These are phyloP conservation scores for Maconellicoccus hirsutus DNA, from an alignment of 1,140 invertebrate species.

Conservation along the genomic window DNA sequence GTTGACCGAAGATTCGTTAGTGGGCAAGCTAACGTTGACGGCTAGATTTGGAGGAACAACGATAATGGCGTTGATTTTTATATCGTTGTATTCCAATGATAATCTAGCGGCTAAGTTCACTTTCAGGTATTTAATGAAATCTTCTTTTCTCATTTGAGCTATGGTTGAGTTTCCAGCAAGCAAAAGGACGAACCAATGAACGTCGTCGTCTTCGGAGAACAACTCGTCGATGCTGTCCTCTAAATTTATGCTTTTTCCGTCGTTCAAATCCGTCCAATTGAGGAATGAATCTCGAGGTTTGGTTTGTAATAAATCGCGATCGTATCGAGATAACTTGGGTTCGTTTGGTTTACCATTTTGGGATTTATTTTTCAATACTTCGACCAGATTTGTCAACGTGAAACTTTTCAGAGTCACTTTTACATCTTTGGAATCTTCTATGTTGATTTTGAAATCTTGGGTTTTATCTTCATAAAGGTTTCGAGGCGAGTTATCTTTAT, in stretches of 20 bases:
- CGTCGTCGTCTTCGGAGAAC: background rate
- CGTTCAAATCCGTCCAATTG: background rate
- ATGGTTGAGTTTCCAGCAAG: constrained; percentile 34
- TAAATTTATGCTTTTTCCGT: background rate
- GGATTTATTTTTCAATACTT: background rate
- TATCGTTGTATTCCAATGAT: constrained; percentile 34
- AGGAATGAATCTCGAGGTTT: background rate
- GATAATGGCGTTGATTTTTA: constrained; percentile 32
- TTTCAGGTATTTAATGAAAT: constrained; percentile 35
- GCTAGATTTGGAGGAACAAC: constrained; percentile 32
- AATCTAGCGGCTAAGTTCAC: constrained; percentile 35
- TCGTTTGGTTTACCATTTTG: background rate
- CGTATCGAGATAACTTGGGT: background rate
- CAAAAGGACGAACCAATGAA: constrained; percentile 22
- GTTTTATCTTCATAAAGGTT: background rate
- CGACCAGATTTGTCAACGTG: background rate
- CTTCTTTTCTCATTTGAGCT: constrained; percentile 32
- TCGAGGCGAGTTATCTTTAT: background rate
- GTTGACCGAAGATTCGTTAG: background rate
- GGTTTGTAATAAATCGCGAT: background rate
- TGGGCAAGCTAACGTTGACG: constrained; percentile 32
- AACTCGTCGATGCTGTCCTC: background rate
- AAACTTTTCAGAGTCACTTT: background rate
- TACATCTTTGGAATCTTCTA: background rate
- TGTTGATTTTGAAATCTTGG: background rate